Conservation (phyloP, 2,113 vertebrate genomes). For the Callaeas wilsoni region DNA sequence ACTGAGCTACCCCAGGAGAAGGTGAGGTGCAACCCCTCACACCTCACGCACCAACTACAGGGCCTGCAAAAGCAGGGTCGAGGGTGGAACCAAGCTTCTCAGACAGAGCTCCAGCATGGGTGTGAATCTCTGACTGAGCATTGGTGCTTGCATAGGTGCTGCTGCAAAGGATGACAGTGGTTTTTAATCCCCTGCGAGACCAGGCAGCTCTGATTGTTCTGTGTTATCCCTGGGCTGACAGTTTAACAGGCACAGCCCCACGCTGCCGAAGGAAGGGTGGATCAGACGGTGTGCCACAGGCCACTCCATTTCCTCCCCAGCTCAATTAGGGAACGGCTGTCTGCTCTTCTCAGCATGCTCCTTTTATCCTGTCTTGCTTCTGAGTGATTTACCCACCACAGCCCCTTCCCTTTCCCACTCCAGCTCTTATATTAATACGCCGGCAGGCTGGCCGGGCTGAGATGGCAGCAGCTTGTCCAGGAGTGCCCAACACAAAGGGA, state of each 20-base stretch:
- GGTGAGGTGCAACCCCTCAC: not conserved
- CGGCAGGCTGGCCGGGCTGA: too few species aligned
- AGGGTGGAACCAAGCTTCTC: not conserved
- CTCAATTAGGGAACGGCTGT: not conserved
- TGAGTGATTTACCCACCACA: not conserved
- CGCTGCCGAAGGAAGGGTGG: not conserved
- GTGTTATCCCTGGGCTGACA: not conserved
- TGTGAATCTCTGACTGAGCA: not conserved
- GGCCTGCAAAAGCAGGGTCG: not conserved
- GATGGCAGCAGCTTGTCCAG: too few species aligned
- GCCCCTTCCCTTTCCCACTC: not conserved
- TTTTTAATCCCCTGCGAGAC: not conserved
- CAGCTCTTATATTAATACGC: too few species aligned
- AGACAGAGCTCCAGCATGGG: not conserved
- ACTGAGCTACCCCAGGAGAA: not conserved
- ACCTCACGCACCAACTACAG: not conserved
- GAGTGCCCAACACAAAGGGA: too few species aligned
- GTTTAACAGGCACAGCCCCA: not conserved
- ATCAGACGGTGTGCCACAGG: not conserved
- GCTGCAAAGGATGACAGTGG: not conserved
- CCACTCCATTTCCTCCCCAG: not conserved
- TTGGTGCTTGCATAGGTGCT: not conserved
- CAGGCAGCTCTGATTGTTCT: not conserved
- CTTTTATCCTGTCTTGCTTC: slow-evolving; percentile 21
- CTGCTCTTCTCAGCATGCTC: not conserved